Evolutionary conservation across 2,888 invertebrate genomes (phyloP).

Genomic region (Herminia tarsipennalis): DNA sequence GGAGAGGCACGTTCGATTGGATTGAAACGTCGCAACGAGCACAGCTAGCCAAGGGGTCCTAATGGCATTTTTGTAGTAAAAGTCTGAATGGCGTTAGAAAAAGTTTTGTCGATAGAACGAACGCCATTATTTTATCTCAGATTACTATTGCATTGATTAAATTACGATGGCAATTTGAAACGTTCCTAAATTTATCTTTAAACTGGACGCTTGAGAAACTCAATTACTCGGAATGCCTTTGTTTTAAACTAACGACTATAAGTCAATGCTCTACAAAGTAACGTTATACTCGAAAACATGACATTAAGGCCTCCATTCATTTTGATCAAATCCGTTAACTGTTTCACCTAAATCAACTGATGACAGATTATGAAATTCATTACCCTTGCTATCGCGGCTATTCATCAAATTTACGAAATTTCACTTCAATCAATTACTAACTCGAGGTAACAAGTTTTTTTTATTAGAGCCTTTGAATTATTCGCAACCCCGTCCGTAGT

Average conservation of each 20-base stretch:
- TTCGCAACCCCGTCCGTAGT: conserved; percentile 45
- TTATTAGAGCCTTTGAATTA: conserved; percentile 38
- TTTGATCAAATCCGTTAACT: conserved; percentile 10
- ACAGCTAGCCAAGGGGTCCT: conserved; percentile 66
- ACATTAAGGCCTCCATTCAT: conserved; percentile 13
- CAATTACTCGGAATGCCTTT: conserved; percentile 21
- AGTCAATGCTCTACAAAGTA: conserved; percentile 9
- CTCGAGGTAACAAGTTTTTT: conserved; percentile 30
- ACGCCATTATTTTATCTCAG: conserved; percentile 68
- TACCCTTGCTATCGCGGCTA: conserved; percentile 1
- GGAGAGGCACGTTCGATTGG: conserved; percentile 69
- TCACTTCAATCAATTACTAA: conserved; percentile 25
- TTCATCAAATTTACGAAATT: conserved; percentile 12
- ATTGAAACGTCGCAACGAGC: conserved; percentile 68
- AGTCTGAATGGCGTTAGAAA: conserved; percentile 59
- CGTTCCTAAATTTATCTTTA: conserved; percentile 14
- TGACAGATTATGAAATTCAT: conserved; percentile 18
- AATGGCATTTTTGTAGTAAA: conserved; percentile 74
- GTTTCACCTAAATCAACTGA: conserved; percentile 1
- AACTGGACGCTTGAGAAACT: conserved; percentile 7
- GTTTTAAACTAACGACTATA: conserved; percentile 13
- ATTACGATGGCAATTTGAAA: conserved; percentile 45
- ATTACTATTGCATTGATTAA: conserved; percentile 70
- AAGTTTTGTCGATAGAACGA: conserved; percentile 67
- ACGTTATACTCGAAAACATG: conserved; percentile 8